Conservation (phyloP, 35 echinoderm and acorn worm species). For the Stichopus chloronotus region DNA sequence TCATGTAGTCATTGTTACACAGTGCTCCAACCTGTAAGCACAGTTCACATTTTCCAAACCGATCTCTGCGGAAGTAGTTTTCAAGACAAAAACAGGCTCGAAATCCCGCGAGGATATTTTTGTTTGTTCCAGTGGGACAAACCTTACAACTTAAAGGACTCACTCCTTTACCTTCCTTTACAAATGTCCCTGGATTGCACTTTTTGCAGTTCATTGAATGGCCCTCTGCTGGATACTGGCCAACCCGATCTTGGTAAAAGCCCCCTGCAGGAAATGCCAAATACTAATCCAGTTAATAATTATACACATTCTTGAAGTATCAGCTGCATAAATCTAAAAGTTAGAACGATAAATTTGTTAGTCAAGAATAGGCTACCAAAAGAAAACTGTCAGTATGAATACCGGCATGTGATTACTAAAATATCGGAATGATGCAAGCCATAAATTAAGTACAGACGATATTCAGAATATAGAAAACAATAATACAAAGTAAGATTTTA, state of each 20-base stretch:
- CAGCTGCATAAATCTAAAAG: too few relatives aligned
- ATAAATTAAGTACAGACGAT: too few relatives aligned
- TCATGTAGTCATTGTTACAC: neutral
- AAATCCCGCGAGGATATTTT: neutral
- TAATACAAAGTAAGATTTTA: too few relatives aligned
- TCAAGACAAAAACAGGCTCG: slow-evolving; percentile 37
- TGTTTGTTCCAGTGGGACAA: slow-evolving; percentile 11
- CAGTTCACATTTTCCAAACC: slow-evolving; percentile 1
- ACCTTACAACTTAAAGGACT: neutral
- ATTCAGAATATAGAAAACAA: too few relatives aligned
- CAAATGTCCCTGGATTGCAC: neutral
- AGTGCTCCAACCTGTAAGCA: neutral
- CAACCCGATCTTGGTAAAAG: slow-evolving; percentile 23
- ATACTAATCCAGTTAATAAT: neutral
- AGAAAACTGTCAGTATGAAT: too few relatives aligned
- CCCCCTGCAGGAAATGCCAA: neutral
- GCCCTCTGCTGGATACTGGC: neutral
- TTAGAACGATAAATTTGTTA: too few relatives aligned
- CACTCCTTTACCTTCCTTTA: neutral
- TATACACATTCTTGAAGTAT: too few relatives aligned
- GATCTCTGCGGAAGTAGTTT: neutral
- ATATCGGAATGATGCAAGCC: too few relatives aligned
- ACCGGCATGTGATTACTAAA: neutral
- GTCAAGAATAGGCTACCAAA: too few relatives aligned
- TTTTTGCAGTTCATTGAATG: neutral